Base-by-base conservation (phyloP, 64 coral and sea anemone species). In the Montipora capricornis region DNA sequence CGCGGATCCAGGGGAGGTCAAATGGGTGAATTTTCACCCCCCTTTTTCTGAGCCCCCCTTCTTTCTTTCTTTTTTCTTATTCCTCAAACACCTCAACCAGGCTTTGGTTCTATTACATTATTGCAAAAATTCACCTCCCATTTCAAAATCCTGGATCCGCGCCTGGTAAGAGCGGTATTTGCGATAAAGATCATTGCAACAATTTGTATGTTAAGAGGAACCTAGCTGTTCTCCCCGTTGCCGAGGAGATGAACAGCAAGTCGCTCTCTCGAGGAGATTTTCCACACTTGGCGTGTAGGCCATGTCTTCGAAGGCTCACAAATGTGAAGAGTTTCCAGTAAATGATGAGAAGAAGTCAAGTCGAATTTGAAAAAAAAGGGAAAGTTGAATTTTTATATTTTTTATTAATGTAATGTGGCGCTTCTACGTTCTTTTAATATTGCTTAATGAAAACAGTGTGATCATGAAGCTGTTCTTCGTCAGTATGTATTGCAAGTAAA, bases 51-150 rank as follows among this genome's bases (percentile, higher is more conserved):
- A 37, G 37, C 37, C 37, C 0, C 37, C 37, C 37, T 37, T 37
- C 37, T 37, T 37, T 37, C 37, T 37, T 0, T 37, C 2, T 37
- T 29, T 37, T 37, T 2, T 37, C 37, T 37, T 37, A 37, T 37
- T 2, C 90, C 79, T 92, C 71, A 84, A 84, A 92, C 90, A 92
- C 90, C 80, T 84, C 90, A 92, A 90, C 88, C 88, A 90, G 88
- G 88, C 88, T 90, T 90, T 90, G 76, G 88, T 90, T 90, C 88
- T 90, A 47, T 82, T 91, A 91, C 90, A 83, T 82, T 86, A 92
- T 79, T 68, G 80, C 76, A 92, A 86, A 92, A 85, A 84, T 77
- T 81, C 81, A 85, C 51, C 80, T 74, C 89, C 67, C 79, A 89
- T 89, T 89, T 89, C 86, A 89, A 89, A 89, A 89, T 89, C 74